Percentiles rank a stretch among this genome's conserved stretches.
Evolutionary conservation across 2,888 invertebrate species (phyloP).

Genomic region (Temnothorax unifasciatus): DNA sequence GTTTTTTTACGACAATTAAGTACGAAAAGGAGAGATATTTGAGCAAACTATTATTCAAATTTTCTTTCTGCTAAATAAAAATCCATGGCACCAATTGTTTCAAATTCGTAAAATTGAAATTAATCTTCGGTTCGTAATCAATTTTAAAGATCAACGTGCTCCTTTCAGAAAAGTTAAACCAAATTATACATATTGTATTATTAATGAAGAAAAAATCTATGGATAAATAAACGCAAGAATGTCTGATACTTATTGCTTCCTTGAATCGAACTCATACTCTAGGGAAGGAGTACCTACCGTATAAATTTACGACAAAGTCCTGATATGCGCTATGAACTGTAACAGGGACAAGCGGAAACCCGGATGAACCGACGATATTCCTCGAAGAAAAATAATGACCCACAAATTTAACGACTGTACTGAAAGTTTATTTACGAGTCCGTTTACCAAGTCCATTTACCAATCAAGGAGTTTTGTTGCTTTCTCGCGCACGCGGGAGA

Average conservation of each 20-base stretch:
- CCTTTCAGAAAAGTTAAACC: not conserved
- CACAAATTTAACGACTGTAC: slow-evolving; percentile 40
- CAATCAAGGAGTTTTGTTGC: slow-evolving; percentile 5
- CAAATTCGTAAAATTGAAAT: slow-evolving; percentile 11
- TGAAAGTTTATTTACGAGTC: slow-evolving; percentile 45
- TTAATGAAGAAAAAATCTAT: not conserved
- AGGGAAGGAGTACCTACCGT: not conserved
- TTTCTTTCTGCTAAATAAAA: not conserved
- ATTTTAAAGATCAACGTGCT: not conserved
- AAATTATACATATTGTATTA: not conserved
- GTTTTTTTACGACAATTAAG: not conserved
- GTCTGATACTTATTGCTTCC: not conserved
- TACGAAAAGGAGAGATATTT: not conserved
- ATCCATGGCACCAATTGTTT: not conserved
- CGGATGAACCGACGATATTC: slow-evolving; percentile 1
- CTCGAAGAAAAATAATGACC: slow-evolving; percentile 45
- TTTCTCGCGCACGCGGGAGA: slow-evolving; percentile 18
- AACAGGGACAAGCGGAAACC: slow-evolving; percentile 18
- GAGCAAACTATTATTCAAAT: not conserved
- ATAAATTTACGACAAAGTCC: slow-evolving; percentile 15
- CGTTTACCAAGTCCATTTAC: slow-evolving; percentile 12
- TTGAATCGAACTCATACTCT: not conserved
- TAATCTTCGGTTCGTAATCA: not conserved
- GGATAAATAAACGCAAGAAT: not conserved
- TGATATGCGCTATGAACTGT: slow-evolving; percentile 9